Conservation (phyloP, 2,888 invertebrate genomes). For the Euproctis similis region DNA sequence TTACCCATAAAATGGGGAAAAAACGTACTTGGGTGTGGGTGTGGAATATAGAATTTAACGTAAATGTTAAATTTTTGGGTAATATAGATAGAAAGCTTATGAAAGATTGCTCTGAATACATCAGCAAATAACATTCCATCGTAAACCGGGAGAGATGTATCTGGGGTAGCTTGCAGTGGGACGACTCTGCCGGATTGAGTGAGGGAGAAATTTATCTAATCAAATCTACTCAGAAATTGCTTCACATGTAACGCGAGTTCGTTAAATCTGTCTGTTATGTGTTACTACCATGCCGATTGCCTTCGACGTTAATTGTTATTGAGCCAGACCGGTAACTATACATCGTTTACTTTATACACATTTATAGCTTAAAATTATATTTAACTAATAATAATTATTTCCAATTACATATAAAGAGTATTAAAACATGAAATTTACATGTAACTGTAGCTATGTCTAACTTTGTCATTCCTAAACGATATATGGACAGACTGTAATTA, state of each 20-base stretch:
- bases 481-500: constrained; percentile 49
- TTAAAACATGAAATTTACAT: constrained; percentile 21
- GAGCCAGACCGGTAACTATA: constrained; percentile 9
- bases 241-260: too few species aligned
- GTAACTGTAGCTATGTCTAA: constrained; percentile 42
- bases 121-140: constrained; percentile 24
- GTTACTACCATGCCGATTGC: constrained; percentile 12
- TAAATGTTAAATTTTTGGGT: too few species aligned
- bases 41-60: too few species aligned
- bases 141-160: constrained; percentile 19
- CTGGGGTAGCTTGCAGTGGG: constrained; percentile 50
- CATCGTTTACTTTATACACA: constrained; percentile 10
- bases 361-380: constrained; percentile 13
- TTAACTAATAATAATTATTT: constrained; percentile 13
- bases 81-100: too few species aligned
- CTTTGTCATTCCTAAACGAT: constrained; percentile 63
- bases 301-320: constrained; percentile 4
- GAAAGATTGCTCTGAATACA: too few species aligned
- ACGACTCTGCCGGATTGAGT: constrained; percentile 9
- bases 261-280: too few species aligned
- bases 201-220: too few species aligned
- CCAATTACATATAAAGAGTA: too few species aligned
- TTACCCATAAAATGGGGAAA: too few species aligned
- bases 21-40: too few species aligned
- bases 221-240: too few species aligned